These are phyloP conservation scores for Sceliomorpha sp. DNA, from an alignment of 2,888 invertebrate species.

Conservation along the genomic window DNA sequence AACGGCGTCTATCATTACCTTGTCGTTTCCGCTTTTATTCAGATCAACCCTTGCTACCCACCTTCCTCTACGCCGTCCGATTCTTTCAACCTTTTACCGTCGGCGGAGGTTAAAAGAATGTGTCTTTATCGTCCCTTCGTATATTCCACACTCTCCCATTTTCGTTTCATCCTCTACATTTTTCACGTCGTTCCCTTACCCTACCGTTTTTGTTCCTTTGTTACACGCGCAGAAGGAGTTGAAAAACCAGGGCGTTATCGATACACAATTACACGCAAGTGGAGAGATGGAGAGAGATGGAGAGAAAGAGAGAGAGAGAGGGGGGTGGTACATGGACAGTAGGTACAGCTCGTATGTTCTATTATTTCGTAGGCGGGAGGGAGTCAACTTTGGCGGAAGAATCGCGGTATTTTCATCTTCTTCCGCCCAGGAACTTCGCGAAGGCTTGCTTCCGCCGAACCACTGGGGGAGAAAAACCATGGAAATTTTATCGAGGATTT, in stretches of 20 bases:
- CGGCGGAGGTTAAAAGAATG: conserved; percentile 17
- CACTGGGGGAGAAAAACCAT: conserved; percentile 56
- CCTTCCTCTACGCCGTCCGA: conserved; percentile 10
- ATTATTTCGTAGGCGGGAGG: conserved; percentile 10
- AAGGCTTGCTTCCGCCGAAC: conserved; percentile 45
- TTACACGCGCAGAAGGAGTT: conserved; percentile 56
- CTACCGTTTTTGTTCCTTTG: conserved; percentile 52
- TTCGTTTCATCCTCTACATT: conserved; percentile 23
- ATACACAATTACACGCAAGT: conserved; percentile 35
- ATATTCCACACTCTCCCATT: conserved; percentile 12
- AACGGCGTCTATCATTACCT: conserved; percentile 1
- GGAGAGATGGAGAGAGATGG: too few species aligned
- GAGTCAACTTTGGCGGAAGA: conserved; percentile 10
- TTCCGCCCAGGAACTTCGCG: conserved; percentile 27
- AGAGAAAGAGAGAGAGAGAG: too few species aligned
- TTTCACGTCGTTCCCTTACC: conserved; percentile 31
- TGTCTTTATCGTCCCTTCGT: conserved; percentile 15
- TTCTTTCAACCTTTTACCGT: conserved; percentile 30
- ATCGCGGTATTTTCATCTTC: conserved; percentile 36
- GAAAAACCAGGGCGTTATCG: conserved; percentile 59
- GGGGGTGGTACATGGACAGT: background rate
- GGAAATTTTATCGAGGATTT: conserved; percentile 66
- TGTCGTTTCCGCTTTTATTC: conserved; percentile 17
- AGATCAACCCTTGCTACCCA: conserved; percentile 22
- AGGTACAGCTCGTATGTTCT: conserved; percentile 5